Conservation (phyloP, 2,888 invertebrate genomes). For the Dynastes grantii region DNA sequence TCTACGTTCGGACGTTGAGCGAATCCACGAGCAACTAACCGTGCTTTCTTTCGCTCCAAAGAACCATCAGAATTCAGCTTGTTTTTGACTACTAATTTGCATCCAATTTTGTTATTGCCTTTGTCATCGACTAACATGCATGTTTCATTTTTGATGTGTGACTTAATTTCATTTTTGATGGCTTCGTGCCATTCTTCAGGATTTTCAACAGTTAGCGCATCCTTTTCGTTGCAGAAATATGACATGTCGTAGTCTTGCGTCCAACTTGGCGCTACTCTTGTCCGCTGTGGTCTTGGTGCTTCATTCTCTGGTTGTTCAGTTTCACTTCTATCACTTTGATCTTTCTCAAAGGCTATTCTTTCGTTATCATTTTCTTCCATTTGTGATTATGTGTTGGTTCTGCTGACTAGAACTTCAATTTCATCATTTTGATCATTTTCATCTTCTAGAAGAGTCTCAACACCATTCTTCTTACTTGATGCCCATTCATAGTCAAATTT, state of each 20-base stretch:
- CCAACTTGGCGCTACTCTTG: not conserved
- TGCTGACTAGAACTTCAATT: not conserved
- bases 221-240: too few species aligned
- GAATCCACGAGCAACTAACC: slow-evolving; percentile 28
- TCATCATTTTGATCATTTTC: not conserved
- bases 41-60: slow-evolving; percentile 8
- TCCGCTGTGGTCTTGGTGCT: too few species aligned
- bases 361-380: not conserved
- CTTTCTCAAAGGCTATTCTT: not conserved
- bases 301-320: not conserved
- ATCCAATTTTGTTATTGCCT: slow-evolving; percentile 8
- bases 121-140: slow-evolving; percentile 8
- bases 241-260: not conserved
- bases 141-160: slow-evolving; percentile 17
- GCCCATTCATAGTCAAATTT: not conserved
- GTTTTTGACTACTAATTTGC: slow-evolving; percentile 11
- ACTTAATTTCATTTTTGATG: not conserved
- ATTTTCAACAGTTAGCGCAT: too few species aligned
- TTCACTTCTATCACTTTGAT: not conserved
- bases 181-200: not conserved
- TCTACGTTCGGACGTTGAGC: slow-evolving; percentile 21
- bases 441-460: not conserved
- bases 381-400: not conserved
- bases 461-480: not conserved
- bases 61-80: slow-evolving; percentile 3